Evolutionary conservation across 2,888 invertebrate genomes (phyloP).

Genomic region (Heliconius ismenius): DNA sequence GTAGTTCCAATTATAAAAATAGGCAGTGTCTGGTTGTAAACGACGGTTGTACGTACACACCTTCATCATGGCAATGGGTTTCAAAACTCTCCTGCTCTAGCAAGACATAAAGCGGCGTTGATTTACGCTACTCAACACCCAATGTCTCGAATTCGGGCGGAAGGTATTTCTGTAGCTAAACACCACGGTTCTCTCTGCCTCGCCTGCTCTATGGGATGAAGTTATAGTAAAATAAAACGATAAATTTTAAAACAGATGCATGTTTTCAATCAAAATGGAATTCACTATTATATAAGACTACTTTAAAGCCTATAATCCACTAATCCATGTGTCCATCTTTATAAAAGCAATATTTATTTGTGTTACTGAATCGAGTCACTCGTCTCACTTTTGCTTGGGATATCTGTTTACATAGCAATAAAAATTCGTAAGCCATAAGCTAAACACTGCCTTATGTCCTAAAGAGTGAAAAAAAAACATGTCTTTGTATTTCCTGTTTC

Average conservation of each 20-base stretch:
- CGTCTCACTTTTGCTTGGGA: slow-evolving; percentile 14
- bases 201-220: too few relatives aligned
- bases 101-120: background rate
- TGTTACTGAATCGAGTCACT: slow-evolving; percentile 5
- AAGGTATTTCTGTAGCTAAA: too few relatives aligned
- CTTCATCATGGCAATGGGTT: too few relatives aligned
- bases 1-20: too few relatives aligned
- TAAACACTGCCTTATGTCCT: background rate
- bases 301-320: background rate
- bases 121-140: background rate
- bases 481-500: too few relatives aligned
- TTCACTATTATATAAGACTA: background rate
- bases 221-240: too few relatives aligned
- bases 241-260: background rate
- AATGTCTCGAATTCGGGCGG: too few relatives aligned
- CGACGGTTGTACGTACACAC: too few relatives aligned
- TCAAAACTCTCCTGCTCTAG: background rate
- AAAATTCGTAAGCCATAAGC: slow-evolving; percentile 27
- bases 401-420: slow-evolving; percentile 29
- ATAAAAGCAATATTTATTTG: slow-evolving; percentile 19
- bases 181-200: too few relatives aligned
- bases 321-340: background rate
- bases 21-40: background rate
- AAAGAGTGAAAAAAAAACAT: background rate
- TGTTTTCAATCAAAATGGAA: background rate